These are phyloP conservation scores for Caradrina clavipalpis DNA, from an alignment of 2,888 invertebrate species.

Conservation along the genomic window DNA sequence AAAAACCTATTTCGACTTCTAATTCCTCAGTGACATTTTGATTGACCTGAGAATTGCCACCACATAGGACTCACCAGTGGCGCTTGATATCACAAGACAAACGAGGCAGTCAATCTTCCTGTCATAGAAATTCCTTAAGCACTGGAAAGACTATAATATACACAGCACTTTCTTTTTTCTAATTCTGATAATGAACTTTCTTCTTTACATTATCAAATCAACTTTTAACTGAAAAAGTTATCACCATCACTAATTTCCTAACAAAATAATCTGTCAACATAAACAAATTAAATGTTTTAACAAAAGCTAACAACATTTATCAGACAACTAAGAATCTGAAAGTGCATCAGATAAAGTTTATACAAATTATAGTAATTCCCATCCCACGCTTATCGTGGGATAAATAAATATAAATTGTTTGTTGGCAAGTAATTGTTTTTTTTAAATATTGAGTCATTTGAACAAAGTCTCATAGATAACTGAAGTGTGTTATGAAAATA, in stretches of 20 bases:
- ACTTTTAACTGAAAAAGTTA: neutral
- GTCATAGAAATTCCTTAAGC: too few species aligned
- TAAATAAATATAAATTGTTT: slow-evolving; percentile 11
- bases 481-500: neutral
- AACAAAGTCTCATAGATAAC: neutral
- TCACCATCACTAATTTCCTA: neutral
- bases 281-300: neutral
- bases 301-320: slow-evolving; percentile 3
- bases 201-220: too few species aligned
- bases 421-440: slow-evolving; percentile 3
- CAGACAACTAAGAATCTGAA: slow-evolving; percentile 24
- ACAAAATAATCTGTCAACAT: neutral
- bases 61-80: too few species aligned
- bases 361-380: slow-evolving; percentile 34
- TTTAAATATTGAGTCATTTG: slow-evolving; percentile 36
- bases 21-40: too few species aligned
- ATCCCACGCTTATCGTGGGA: slow-evolving; percentile 55
- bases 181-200: too few species aligned
- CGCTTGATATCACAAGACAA: too few species aligned
- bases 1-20: too few species aligned
- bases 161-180: too few species aligned
- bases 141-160: too few species aligned
- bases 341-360: slow-evolving; percentile 30
- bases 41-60: too few species aligned
- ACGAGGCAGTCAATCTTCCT: too few species aligned